These are phyloP conservation scores for Oophaga sylvatica DNA, from an alignment of 2,797 vertebrate species.

Conservation along the genomic window DNA sequence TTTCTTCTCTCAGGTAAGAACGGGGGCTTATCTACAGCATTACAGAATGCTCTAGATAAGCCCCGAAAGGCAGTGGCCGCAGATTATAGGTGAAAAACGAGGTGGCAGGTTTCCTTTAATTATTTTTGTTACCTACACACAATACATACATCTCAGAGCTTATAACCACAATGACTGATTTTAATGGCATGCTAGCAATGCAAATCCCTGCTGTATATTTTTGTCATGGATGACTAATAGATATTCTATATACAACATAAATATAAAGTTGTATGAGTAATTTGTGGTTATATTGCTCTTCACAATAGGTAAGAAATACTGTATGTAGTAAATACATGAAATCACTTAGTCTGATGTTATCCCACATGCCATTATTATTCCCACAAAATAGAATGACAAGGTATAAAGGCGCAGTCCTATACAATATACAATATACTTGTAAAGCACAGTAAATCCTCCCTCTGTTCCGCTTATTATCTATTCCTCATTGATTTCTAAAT, in stretches of 20 bases:
- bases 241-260: too few relatives aligned
- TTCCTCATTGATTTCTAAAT: conserved; percentile 49
- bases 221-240: too few relatives aligned
- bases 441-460: conserved; percentile 21
- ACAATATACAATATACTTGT: conserved; percentile 12
- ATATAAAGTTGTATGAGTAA: background rate
- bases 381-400: background rate
- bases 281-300: background rate
- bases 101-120: background rate
- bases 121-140: background rate
- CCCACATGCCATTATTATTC: background rate
- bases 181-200: too few relatives aligned
- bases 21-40: too few relatives aligned
- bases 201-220: too few relatives aligned
- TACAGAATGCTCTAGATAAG: too few relatives aligned
- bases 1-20: too few relatives aligned
- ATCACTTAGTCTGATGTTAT: background rate
- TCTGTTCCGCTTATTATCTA: conserved; percentile 15
- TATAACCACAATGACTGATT: too few relatives aligned
- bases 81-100: too few relatives aligned
- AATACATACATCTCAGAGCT: too few relatives aligned
- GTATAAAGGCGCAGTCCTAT: conserved; percentile 4
- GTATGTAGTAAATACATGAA: background rate
- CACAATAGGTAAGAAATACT: background rate
- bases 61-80: too few relatives aligned